Evolutionary conservation across 2,888 invertebrate species (phyloP).

Genomic region (Timema podura): DNA sequence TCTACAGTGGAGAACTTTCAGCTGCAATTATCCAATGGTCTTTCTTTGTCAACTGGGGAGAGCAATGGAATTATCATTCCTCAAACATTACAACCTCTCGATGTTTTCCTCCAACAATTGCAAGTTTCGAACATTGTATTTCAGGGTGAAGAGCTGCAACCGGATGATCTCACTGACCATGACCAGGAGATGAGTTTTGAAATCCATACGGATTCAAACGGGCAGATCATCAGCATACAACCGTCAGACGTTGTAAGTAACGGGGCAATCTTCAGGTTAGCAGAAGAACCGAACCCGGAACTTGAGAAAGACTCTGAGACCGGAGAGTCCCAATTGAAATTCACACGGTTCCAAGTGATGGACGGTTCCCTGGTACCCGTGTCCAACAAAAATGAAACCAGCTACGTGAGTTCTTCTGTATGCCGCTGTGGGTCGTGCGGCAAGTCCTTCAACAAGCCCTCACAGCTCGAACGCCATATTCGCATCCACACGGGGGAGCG

Average conservation of each 20-base stretch:
- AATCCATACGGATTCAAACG: slow-evolving; percentile 31
- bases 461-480: slow-evolving; percentile 51
- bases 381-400: not conserved
- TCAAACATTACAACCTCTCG: slow-evolving; percentile 48
- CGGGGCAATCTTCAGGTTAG: not conserved
- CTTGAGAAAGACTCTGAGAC: not conserved
- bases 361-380: not conserved
- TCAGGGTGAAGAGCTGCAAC: not conserved
- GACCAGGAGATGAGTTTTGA: slow-evolving; percentile 22
- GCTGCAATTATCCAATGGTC: slow-evolving; percentile 40
- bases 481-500: slow-evolving; percentile 56
- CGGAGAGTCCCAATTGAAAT: too few species aligned
- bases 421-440: slow-evolving; percentile 43
- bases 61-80: slow-evolving; percentile 38
- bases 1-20: slow-evolving; percentile 41
- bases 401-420: not conserved
- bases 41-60: slow-evolving; percentile 35
- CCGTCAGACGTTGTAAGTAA: slow-evolving; percentile 17
- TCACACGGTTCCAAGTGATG: too few species aligned
- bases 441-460: slow-evolving; percentile 52
- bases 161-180: not conserved
- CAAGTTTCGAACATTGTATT: slow-evolving; percentile 37
- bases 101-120: slow-evolving; percentile 43
- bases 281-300: not conserved
- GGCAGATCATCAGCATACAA: slow-evolving; percentile 30